Percentiles rank a stretch among this genome's conserved stretches.
phyloP scores from a whole-genome alignment of 2,888 invertebrate genomes.

The Ichneumoninae sp. region DNA sequence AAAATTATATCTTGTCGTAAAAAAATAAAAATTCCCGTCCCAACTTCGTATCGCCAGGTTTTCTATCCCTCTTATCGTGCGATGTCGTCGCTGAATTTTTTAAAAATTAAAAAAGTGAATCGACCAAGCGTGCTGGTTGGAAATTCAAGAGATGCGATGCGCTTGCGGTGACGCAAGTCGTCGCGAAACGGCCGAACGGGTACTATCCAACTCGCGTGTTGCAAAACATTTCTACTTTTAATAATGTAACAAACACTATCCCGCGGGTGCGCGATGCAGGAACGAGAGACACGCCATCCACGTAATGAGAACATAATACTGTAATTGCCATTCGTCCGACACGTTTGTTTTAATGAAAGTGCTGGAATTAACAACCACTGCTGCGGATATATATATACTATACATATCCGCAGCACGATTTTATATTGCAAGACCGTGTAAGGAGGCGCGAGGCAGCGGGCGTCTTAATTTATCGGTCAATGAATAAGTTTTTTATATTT shows the following conservation, averaged over 20 bases:
- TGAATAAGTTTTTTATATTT: conserved; percentile 25
- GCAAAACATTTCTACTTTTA: neutral
- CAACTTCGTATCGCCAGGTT: too few relatives aligned
- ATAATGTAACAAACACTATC: conserved; percentile 3
- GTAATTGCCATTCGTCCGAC: conserved; percentile 15
- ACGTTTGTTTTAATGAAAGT: conserved; percentile 1
- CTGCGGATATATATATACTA: neutral
- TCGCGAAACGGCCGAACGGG: neutral
- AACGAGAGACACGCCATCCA: conserved; percentile 4
- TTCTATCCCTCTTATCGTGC: neutral
- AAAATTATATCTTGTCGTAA: too few relatives aligned
- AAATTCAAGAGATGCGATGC: neutral
- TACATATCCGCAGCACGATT: neutral
- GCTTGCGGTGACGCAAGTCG: neutral
- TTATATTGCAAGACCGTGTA: conserved; percentile 26
- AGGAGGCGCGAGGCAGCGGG: conserved; percentile 25
- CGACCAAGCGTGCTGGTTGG: neutral
- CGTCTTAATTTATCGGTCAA: conserved; percentile 51
- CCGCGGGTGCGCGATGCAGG: neutral
- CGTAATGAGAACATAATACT: conserved; percentile 22
- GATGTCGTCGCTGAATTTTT: neutral
- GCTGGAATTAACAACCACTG: neutral
- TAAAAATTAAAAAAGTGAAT: neutral
- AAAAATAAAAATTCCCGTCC: too few relatives aligned
- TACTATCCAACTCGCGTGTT: neutral